These are phyloP conservation scores for Pheosia gnoma DNA, from an alignment of 2,888 invertebrate genomes.

Conservation along the genomic window DNA sequence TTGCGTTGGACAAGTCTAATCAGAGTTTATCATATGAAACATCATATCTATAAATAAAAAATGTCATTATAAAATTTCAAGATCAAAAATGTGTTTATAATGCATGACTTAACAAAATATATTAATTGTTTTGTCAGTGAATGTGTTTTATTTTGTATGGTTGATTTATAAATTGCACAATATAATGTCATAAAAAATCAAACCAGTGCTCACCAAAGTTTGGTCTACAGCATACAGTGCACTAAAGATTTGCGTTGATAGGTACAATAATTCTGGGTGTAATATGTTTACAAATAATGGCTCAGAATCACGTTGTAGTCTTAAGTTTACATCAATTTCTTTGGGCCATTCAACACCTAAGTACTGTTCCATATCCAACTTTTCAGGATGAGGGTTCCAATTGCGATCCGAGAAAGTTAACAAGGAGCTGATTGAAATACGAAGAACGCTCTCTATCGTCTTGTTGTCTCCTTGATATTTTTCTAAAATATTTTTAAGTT, in stretches of 20 bases:
- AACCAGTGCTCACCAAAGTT: constrained; percentile 59
- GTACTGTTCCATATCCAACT: constrained; percentile 66
- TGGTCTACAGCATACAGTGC: constrained; percentile 58
- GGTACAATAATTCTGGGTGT: constrained; percentile 79
- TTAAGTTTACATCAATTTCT: constrained; percentile 61
- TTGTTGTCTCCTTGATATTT: constrained; percentile 40
- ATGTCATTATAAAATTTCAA: too few species aligned
- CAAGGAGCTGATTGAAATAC: constrained; percentile 86
- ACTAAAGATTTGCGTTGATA: constrained; percentile 69
- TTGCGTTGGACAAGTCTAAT: too few species aligned
- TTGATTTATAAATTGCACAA: too few species aligned
- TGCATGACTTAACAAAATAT: too few species aligned
- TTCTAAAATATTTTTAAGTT: constrained; percentile 51
- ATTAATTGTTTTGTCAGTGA: too few species aligned
- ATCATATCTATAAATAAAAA: too few species aligned
- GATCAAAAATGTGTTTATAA: too few species aligned
- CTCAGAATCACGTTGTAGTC: constrained; percentile 85
- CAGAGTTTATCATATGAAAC: too few species aligned
- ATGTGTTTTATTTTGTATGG: too few species aligned
- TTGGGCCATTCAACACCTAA: constrained; percentile 72
- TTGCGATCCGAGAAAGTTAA: constrained; percentile 91
- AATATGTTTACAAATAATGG: constrained; percentile 87
- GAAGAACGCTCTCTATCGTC: constrained; percentile 69
- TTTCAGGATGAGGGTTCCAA: constrained; percentile 89
- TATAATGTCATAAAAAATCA: background rate